Evolutionary conservation across 1,140 invertebrate genomes (phyloP).

Genomic region (Drosophila littoralis): DNA sequence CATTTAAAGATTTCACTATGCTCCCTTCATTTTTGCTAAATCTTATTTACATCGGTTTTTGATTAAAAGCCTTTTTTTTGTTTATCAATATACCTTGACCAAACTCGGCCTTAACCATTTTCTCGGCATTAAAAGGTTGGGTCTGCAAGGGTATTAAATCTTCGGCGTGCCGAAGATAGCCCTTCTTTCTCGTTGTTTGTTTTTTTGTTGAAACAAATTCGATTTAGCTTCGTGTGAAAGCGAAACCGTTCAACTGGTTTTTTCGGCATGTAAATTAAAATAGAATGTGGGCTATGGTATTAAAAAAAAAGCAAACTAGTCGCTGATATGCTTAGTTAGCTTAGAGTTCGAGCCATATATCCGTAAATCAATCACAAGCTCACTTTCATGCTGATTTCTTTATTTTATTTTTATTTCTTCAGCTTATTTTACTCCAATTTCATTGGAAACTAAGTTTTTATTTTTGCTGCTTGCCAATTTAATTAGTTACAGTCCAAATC

Average conservation of each 20-base stretch:
- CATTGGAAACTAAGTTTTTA: background rate
- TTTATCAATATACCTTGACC: too few species aligned
- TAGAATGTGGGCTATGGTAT: constrained; percentile 32
- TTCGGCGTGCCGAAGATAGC: too few species aligned
- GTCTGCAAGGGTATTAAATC: too few species aligned
- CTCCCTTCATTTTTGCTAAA: too few species aligned
- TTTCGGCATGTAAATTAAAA: constrained; percentile 15
- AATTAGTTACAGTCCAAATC: constrained; percentile 1
- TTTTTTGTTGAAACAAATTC: constrained; percentile 19
- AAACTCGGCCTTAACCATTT: too few species aligned
- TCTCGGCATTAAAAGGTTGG: too few species aligned
- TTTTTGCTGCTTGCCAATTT: background rate
- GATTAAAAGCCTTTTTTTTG: too few species aligned
- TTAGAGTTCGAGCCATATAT: background rate
- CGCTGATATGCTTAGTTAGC: too few species aligned
- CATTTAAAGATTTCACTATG: too few species aligned
- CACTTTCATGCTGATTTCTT: background rate
- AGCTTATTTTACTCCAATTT: background rate
- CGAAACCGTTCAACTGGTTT: constrained; percentile 24
- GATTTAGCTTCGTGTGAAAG: constrained; percentile 29
- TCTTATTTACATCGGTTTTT: too few species aligned
- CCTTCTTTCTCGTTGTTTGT: too few species aligned
- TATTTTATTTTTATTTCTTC: background rate
- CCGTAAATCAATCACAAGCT: background rate
- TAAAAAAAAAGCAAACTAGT: background rate